Evolutionary conservation across 2,888 invertebrate genomes (phyloP).

Genomic region (Icerya purchasi): DNA sequence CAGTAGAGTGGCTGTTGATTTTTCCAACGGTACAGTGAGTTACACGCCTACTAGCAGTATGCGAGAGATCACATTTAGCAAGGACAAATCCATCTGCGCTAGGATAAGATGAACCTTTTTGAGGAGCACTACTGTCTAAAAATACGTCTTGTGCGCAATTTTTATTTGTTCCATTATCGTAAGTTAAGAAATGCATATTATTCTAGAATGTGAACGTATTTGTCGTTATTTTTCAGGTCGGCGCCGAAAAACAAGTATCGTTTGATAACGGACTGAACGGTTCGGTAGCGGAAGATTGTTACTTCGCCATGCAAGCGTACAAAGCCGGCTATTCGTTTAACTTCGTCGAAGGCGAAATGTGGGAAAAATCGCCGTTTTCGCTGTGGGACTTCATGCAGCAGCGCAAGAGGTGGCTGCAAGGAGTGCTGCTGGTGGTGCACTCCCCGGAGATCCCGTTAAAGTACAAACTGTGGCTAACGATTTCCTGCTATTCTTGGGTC

Average conservation of each 20-base stretch:
- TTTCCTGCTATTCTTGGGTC: slow-evolving; percentile 89
- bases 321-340: slow-evolving; percentile 77
- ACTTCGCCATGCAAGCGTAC: slow-evolving; percentile 87
- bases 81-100: too few species aligned
- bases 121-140: too few species aligned
- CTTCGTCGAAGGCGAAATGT: slow-evolving; percentile 96
- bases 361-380: slow-evolving; percentile 93
- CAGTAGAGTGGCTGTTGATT: too few species aligned
- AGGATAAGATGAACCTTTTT: too few species aligned
- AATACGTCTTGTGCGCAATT: too few species aligned
- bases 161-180: too few species aligned
- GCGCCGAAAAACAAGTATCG: slow-evolving; percentile 74
- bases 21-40: too few species aligned
- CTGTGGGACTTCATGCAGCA: slow-evolving; percentile 89
- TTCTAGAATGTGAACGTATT: too few species aligned
- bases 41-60: too few species aligned
- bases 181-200: too few species aligned
- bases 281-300: slow-evolving; percentile 94
- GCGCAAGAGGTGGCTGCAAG: slow-evolving; percentile 87
- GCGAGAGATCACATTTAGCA: too few species aligned
- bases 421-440: slow-evolving; percentile 70
- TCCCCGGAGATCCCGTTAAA: slow-evolving; percentile 57
- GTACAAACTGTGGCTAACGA: slow-evolving; percentile 58
- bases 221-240: slow-evolving; percentile 38
- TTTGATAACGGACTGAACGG: slow-evolving; percentile 94